Evolutionary conservation across 2,113 vertebrate species (phyloP), one percentile per base, ranked within the genome.

Genomic region (Gobiocypris rarus): DNA sequence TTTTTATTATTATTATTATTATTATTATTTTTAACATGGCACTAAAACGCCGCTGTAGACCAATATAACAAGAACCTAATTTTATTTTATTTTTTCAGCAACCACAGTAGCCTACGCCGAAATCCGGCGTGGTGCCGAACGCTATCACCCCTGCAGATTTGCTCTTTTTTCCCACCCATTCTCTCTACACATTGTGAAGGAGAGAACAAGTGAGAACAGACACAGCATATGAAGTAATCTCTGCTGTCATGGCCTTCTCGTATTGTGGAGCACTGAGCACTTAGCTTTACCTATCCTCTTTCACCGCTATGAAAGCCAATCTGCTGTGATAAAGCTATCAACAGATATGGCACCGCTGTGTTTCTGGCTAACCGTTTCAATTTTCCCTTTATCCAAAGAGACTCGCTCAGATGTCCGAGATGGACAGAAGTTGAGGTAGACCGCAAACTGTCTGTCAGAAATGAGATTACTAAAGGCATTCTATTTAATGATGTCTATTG

Each of bases 381-480:
- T 84, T 85, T 82, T 48, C 85, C 52, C 43, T 87, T 82, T 69
- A 92, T 89, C 84, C 81, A 90, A 86, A 87, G 38, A 82, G 83
- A 86, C 84, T 79, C 34, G 73, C 74, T 84, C 61, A 76, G 70
- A 85, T 75, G 75, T 67, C 70, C 19, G 10, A 82, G 56, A 73
- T 67, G 31, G 73, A 81, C n/a, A 26, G 74, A 41, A 76, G 34
- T 52, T 77, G 58, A 82, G 63, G 31, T 75, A 74, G 41, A 65
- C 82, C 19, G 50, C 86, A 79, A 76, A 74, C 75, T 70, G 82
- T 63, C 77, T 77, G 56, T 81, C 85, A 74, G 74, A 88, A 86
- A 90, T 91, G 83, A 87, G 89, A 92, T 93, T 90, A 92, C 84
- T 17, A 59, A 77, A 78, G 75, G 81, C 88, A 88, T 90, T 87